Base-by-base conservation (phyloP, 1,140 invertebrate species). In the Globodera rostochiensis region DNA sequence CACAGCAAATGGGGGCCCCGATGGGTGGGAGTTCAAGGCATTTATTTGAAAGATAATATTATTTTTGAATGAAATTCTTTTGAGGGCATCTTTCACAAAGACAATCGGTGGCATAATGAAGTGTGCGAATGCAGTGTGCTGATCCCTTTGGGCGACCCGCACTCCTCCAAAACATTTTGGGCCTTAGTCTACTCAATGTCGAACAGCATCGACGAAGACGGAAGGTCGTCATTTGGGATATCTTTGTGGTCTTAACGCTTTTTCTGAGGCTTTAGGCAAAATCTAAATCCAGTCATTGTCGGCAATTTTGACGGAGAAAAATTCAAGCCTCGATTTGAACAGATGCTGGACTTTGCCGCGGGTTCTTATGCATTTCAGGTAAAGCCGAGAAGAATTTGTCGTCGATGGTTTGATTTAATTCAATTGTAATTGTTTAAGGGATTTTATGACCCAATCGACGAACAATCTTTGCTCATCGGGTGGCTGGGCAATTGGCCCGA, bases 401-500 rank as follows among this genome's bases (percentile, higher is more conserved):
- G 36, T 36, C 60, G 21, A 21, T 15, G 45, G 66, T 25, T 77
- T 13, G 8, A 4, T 13, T 36, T 15, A 13, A 11, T 77, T 53
- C 70, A 69, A 46, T 69, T 15, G 0, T 4, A 46, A 7, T 6
- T 36, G 8, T 21, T 77, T 6, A 21, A 78, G 77, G 77, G 64
- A 45, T 78, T 66, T n/a, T 47, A 70, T 21, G 77, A 78, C 19
- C 8, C 77, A 49, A 69, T 71, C 13, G 49, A 7, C 49, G 64
- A 50, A 13, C 45, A 78, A 50, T 66, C 77, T 50, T 2, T 78
- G 9, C 57, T 78, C 1, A 46, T 78, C n/a, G 77, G 77, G 6
- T 78, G 77, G 77, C 11, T 78, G 15, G 77, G 64, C 13, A 78
- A 78, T 47, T 78, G 77, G 77, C 60, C 77, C 7, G 77, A 78